These are phyloP conservation scores for Petrocephalus zakoni DNA, from an alignment of 2,113 vertebrate genomes.

Conservation along the genomic window DNA sequence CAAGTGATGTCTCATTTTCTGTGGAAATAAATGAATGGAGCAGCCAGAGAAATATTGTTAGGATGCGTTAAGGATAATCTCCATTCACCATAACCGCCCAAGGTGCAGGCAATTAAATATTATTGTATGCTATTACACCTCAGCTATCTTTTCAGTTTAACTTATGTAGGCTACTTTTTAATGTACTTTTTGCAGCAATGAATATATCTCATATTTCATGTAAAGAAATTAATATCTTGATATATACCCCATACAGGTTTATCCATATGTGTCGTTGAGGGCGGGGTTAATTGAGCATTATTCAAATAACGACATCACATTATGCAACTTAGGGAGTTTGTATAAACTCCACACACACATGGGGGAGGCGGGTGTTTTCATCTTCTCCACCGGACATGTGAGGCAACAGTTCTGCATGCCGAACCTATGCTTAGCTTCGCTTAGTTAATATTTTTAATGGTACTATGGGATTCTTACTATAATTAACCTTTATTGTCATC, in stretches of 20 bases:
- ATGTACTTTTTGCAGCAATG: neutral
- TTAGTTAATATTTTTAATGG: neutral
- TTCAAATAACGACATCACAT: neutral
- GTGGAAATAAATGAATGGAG: neutral
- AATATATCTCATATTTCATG: neutral
- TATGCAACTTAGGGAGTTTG: neutral
- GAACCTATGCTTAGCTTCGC: neutral
- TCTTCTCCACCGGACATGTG: neutral
- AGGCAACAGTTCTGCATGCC: no score
- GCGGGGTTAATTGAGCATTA: neutral
- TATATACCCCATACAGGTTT: neutral
- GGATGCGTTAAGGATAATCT: neutral
- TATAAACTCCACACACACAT: neutral
- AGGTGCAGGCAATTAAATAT: neutral
- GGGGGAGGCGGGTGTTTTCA: neutral
- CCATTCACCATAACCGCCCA: neutral
- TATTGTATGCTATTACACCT: neutral
- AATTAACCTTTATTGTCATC: neutral
- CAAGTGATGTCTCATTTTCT: neutral
- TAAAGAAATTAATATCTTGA: neutral
- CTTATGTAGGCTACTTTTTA: neutral
- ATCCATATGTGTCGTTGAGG: neutral
- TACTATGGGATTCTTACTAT: neutral
- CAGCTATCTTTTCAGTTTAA: neutral
- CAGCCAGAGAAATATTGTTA: neutral